Base-by-base conservation (phyloP, 2,797 vertebrate genomes). In the Loris lydekkerianus region DNA sequence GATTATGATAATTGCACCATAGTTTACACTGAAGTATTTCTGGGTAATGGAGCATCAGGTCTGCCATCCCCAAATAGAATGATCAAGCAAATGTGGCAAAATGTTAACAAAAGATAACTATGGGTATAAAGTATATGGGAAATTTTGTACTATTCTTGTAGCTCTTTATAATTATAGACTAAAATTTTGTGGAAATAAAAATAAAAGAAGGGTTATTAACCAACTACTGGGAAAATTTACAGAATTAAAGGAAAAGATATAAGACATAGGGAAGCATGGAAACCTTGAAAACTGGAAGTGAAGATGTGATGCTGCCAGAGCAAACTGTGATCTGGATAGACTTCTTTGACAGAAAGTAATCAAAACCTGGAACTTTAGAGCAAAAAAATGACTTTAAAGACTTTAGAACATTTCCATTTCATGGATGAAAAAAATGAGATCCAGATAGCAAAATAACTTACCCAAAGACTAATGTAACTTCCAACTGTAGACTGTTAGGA, bases 21-120 rank as follows among this genome's bases (percentile, higher is more conserved):
- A 86, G 58, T 86, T 89, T 93, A 94, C 29, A 86, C 25, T 87
- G 46, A 93, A 90, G 18, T 63, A 76, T 85, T 95, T 94, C 20
- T 31, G 11, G 21, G n/a, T 73, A 95, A 95, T 86, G 3, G 11
- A 1, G 7, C 49, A 85, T 69, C 37, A 58, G 80, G 20, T 78
- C 34, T 93, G 1, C 15, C 56, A 25, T 89, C 4, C 0, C 3
- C 25, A 88, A 73, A 69, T 75, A 85, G 31, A 69, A 61, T 40
- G 15, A 77, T 78, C 82, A 85, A 81, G 17, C n/a, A 93, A 91
- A 80, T 86, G 14, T 60, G 23, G 27, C 37, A 86, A 72, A 91
- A 80, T 89, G 4, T 77, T 90, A 88, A 81, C 46, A 85, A 93
- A 86, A 81, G 27, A 80, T 78, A 61, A 83, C n/a, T 60, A 10